These are phyloP conservation scores for Brachyptera putata DNA, from an alignment of 2,888 invertebrate genomes.

Conservation along the genomic window DNA sequence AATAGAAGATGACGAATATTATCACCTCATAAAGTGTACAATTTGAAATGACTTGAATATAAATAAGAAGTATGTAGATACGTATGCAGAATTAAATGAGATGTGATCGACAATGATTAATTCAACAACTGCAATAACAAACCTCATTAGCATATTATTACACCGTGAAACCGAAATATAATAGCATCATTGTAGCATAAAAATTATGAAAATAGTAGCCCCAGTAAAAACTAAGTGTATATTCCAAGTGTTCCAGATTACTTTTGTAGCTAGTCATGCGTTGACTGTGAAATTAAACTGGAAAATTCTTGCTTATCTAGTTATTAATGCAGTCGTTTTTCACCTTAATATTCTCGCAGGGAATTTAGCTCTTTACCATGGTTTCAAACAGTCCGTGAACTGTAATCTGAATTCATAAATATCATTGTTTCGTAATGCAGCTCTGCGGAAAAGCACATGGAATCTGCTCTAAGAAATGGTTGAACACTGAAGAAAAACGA, in stretches of 20 bases:
- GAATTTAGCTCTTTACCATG: background rate
- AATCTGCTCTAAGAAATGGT: background rate
- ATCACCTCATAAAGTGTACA: too few relatives aligned
- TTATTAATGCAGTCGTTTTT: constrained; percentile 15
- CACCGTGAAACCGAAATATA: too few relatives aligned
- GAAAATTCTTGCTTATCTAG: constrained; percentile 17
- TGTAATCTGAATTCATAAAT: constrained; percentile 14
- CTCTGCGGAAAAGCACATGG: background rate
- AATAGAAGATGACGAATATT: too few relatives aligned
- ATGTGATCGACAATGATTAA: too few relatives aligned
- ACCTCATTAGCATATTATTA: too few relatives aligned
- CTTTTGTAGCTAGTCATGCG: background rate
- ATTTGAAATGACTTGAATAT: too few relatives aligned
- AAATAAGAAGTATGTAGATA: too few relatives aligned
- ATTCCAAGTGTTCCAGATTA: background rate
- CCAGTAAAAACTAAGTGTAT: background rate
- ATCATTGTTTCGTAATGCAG: background rate
- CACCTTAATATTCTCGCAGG: constrained; percentile 10
- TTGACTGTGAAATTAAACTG: constrained; percentile 14
- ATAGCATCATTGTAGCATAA: too few relatives aligned
- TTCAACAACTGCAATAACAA: too few relatives aligned
- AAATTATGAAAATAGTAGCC: too few relatives aligned
- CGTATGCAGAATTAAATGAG: too few relatives aligned
- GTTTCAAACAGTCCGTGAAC: background rate
- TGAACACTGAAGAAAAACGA: too few relatives aligned